Evolutionary conservation across 2,797 vertebrate species (phyloP).

Genomic region (Coracias cyanogaster): DNA sequence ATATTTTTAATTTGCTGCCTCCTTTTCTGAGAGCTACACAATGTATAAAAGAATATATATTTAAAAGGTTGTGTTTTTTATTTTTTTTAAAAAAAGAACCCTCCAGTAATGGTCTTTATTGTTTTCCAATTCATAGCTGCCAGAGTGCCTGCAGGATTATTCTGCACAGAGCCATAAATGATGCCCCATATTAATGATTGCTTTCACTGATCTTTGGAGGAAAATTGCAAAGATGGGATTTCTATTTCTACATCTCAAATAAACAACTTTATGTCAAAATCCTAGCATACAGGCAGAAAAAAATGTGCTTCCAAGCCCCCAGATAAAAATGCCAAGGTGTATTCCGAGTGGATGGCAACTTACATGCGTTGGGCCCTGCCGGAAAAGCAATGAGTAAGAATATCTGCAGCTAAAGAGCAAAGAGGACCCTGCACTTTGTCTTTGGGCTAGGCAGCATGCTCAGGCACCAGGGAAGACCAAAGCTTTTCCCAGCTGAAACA

Average conservation of each 20-base stretch:
- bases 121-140: not conserved
- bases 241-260: not conserved
- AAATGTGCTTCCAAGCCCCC: not conserved
- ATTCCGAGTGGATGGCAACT: not conserved
- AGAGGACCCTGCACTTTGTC: not conserved
- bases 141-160: constrained; percentile 15
- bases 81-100: not conserved
- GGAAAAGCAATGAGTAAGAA: not conserved
- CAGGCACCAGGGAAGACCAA: not conserved
- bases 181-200: constrained; percentile 15
- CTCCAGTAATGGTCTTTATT: not conserved
- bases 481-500: not conserved
- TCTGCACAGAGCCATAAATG: constrained; percentile 32
- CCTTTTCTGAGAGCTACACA: not conserved
- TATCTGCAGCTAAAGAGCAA: not conserved
- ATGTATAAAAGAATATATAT: not conserved
- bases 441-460: not conserved
- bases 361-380: not conserved
- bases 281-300: not conserved
- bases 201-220: constrained; percentile 28
- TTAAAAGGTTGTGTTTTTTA: not conserved
- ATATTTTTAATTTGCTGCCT: not conserved
- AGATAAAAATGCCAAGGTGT: not conserved
- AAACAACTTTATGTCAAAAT: constrained; percentile 15
- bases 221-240: constrained; percentile 34